A percentile compares a stretch with the other conserved stretches of the same genome.
These are phyloP conservation scores for Pteruthius melanotis DNA, from an alignment of 2,113 vertebrate species.

Conservation along the genomic window DNA sequence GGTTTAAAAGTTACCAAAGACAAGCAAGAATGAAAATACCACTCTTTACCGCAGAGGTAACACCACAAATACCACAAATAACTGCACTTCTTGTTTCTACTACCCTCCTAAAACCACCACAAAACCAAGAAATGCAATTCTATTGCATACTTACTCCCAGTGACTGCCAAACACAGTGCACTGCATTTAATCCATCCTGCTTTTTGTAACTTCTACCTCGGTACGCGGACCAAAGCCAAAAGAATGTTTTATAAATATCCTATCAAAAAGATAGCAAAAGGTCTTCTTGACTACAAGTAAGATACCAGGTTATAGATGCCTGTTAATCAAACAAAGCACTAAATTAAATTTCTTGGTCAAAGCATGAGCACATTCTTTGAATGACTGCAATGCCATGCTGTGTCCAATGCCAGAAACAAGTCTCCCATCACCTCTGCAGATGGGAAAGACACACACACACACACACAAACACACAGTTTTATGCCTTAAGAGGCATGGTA, in stretches of 20 bases:
- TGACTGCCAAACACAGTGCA: not conserved
- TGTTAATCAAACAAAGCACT: not conserved
- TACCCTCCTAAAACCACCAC: not conserved
- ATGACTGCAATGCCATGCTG: not conserved
- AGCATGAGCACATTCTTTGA: not conserved
- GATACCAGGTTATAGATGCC: not conserved
- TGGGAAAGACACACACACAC: not conserved
- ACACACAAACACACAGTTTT: not conserved
- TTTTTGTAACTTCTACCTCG: not conserved
- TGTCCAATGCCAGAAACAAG: not conserved
- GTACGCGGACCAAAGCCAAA: not conserved
- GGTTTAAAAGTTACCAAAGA: not conserved
- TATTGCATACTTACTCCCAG: not conserved
- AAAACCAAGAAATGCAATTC: not conserved
- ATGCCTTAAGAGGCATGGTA: not conserved
- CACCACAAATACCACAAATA: conserved; percentile 15
- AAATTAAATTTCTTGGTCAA: not conserved
- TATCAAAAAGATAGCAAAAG: not conserved
- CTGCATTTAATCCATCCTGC: not conserved
- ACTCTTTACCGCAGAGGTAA: not conserved
- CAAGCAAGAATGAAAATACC: not conserved
- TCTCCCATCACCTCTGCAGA: not conserved
- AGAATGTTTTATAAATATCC: not conserved
- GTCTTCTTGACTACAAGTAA: not conserved
- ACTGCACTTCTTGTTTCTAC: not conserved